These are phyloP conservation scores for Epinephelus lanceolatus DNA, from an alignment of 2,113 vertebrate genomes.

Conservation along the genomic window DNA sequence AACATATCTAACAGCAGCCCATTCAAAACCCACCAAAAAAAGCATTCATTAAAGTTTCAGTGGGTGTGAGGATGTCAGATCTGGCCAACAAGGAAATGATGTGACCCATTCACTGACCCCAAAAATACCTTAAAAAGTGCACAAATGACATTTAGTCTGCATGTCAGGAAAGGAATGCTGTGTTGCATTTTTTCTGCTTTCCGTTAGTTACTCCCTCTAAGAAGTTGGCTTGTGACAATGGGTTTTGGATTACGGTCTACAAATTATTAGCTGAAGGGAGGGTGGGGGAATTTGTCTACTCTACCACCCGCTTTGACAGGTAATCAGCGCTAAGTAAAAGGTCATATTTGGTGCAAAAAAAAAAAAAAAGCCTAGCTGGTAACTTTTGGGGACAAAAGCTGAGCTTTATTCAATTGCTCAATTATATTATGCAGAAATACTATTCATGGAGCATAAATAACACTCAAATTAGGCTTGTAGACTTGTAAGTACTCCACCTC, in stretches of 20 bases:
- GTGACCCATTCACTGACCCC: conserved; percentile 1
- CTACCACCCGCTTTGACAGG: conserved; percentile 1
- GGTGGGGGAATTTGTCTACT: background rate
- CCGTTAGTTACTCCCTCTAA: background rate
- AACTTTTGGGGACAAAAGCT: background rate
- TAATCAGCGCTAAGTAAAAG: too few species aligned
- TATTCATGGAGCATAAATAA: background rate
- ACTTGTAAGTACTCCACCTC: background rate
- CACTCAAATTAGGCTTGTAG: background rate
- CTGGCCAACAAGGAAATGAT: background rate
- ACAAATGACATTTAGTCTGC: background rate
- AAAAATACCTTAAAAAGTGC: background rate
- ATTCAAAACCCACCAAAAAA: background rate
- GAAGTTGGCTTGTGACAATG: background rate
- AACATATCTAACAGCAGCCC: background rate
- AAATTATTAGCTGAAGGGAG: conserved; percentile 5
- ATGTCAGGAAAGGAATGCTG: background rate
- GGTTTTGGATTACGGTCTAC: conserved; percentile 5
- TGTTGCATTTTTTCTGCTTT: background rate
- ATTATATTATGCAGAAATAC: too few species aligned
- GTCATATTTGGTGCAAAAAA: background rate
- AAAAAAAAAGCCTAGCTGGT: background rate
- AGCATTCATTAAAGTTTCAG: conserved; percentile 3
- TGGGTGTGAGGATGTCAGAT: conserved; percentile 15
- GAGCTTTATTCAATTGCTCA: background rate